phyloP scores from a whole-genome alignment of 1,140 invertebrate species.

The Drosophila jambulina region DNA sequence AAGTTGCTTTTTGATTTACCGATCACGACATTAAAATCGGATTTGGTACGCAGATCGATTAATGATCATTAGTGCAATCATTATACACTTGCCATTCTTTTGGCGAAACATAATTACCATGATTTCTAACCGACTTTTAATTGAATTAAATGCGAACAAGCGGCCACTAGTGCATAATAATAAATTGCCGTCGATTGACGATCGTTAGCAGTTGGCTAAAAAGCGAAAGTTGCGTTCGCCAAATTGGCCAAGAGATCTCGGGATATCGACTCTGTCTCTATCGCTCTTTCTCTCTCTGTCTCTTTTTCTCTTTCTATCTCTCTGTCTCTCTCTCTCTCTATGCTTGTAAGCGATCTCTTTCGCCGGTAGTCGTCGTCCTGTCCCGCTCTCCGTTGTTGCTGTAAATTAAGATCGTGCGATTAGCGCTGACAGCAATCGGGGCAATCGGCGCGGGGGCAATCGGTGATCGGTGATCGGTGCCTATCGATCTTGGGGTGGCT shows the following conservation, averaged over 20 bases:
- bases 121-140: conserved; percentile 81
- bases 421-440: conserved; percentile 70
- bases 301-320: not conserved
- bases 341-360: conserved; percentile 27
- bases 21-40: conserved; percentile 39
- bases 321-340: not conserved
- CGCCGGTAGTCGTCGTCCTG: conserved; percentile 51
- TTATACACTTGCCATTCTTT: conserved; percentile 43
- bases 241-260: conserved; percentile 67
- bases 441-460: conserved; percentile 19
- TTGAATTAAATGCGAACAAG: conserved; percentile 78
- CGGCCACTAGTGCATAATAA: conserved; percentile 70
- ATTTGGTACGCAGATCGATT: conserved; percentile 13
- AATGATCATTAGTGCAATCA: conserved; percentile 42
- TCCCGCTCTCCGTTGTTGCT: conserved; percentile 59
- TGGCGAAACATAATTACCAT: conserved; percentile 67
- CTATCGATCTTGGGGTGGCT: conserved; percentile 36
- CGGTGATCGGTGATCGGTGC: conserved; percentile 35
- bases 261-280: conserved; percentile 6
- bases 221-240: conserved; percentile 77
- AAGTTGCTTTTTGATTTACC: not conserved
- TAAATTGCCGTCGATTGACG: conserved; percentile 81
- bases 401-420: conserved; percentile 83
- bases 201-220: conserved; percentile 71
- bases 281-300: not conserved